Percentiles rank a stretch among this genome's conserved stretches.
Evolutionary conservation across 2,888 invertebrate species (phyloP).

Genomic region (Lucinisca nassula): DNA sequence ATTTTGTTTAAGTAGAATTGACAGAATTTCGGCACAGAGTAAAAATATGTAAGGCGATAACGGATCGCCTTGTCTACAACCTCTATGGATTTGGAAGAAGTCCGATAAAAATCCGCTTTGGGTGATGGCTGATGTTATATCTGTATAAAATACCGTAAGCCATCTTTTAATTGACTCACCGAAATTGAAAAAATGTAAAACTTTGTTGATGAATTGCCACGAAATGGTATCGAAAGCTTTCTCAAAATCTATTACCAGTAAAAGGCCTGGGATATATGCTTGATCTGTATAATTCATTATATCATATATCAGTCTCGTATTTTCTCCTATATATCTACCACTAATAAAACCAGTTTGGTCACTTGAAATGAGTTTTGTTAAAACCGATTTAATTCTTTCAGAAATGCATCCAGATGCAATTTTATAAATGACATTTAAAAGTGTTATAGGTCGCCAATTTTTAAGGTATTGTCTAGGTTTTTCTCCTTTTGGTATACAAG

Average conservation of each 20-base stretch:
- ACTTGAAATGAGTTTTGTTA: slow-evolving; percentile 9
- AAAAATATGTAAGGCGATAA: neutral
- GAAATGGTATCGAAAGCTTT: neutral
- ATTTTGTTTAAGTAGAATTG: neutral
- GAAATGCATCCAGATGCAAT: neutral
- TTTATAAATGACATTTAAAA: slow-evolving; percentile 31
- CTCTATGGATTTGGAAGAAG: neutral
- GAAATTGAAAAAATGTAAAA: slow-evolving; percentile 2
- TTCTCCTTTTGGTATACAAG: too few species aligned
- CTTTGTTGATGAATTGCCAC: slow-evolving; percentile 15
- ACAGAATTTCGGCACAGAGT: neutral
- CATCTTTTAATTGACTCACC: slow-evolving; percentile 6
- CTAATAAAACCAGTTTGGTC: slow-evolving; percentile 23
- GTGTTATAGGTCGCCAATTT: slow-evolving; percentile 29
- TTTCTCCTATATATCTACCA: slow-evolving; percentile 1
- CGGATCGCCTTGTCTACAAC: neutral
- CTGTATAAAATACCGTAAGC: neutral
- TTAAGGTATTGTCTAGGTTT: neutral
- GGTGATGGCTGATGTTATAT: neutral
- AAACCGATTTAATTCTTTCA: slow-evolving; percentile 1
- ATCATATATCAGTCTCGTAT: slow-evolving; percentile 17
- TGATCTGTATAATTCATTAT: neutral
- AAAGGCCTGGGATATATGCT: neutral
- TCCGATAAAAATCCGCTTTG: too few species aligned
- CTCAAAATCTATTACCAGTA: slow-evolving; percentile 4